Evolutionary conservation across 1,140 invertebrate genomes (phyloP).

Genomic region (Lepidurus apus): DNA sequence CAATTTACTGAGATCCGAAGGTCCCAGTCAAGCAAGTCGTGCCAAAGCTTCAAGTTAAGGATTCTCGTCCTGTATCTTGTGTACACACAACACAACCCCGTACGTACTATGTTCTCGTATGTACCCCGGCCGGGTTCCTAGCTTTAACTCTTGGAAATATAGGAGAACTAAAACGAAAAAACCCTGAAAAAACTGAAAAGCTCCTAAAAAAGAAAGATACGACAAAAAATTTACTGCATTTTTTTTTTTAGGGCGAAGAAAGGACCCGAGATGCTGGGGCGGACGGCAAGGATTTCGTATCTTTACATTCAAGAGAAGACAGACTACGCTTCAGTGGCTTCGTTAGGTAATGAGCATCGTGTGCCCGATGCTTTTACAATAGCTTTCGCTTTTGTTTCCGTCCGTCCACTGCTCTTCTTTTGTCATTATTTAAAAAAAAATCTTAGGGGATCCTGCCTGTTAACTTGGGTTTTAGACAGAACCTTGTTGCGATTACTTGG

Average conservation of each 20-base stretch:
- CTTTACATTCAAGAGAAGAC: conserved; percentile 19
- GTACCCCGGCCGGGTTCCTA: no score
- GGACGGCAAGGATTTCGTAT: not conserved
- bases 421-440: no score
- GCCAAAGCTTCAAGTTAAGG: not conserved
- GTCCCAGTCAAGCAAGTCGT: conserved; percentile 13
- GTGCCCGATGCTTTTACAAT: not conserved
- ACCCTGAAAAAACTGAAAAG: not conserved
- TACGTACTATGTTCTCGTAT: not conserved
- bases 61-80: conserved; percentile 1
- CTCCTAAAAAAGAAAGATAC: not conserved
- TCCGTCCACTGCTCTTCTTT: no score
- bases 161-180: not conserved
- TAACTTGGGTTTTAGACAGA: no score
- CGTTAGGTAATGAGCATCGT: conserved; percentile 10
- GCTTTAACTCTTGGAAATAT: no score
- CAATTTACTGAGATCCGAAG: not conserved
- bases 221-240: not conserved
- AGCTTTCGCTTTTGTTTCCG: conserved; percentile 11
- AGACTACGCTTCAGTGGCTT: conserved; percentile 9
- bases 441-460: no score
- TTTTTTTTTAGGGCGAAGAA: not conserved
- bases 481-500: no score
- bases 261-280: not conserved
- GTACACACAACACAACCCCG: not conserved